Base-by-base conservation (phyloP, 2,797 vertebrate genomes). In the Pipistrellus nathusii region DNA sequence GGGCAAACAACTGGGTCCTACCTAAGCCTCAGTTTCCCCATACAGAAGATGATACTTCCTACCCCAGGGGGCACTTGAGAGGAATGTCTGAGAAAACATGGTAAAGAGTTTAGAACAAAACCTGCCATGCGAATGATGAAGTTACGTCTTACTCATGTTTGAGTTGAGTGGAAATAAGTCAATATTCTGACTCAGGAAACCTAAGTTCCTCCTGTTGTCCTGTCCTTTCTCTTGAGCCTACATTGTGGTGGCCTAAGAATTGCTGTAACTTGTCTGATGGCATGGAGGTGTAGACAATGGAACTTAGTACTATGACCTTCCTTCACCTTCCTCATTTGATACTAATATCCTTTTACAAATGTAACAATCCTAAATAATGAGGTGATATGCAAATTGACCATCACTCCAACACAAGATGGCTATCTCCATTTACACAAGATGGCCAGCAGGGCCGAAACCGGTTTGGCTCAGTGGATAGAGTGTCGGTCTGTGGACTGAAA, bases 301-400 rank as follows among this genome's bases (percentile, higher is more conserved):
- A 75, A 10, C 55, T 55, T 4, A 30, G 64, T 72, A 76, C 46
- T 32, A 32, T 84, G 66, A 69, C 27, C 23, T 14, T 66, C 15
- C 23, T 85, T 80, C 38, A 69, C 76, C 64, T 44, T 76, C 30
- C 41, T 90, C 72, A 46, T 71, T 38, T 68, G 48, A 94, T 88
- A 48, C 9, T 76, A 55, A 81, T 6, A 2, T 66, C 27, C 88
- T 75, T 66, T 62, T 72, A 85, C 9, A 88, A 76, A 87, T 75
- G 25, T 51, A 71, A 87, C 12, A 76, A 68, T 55, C 53, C 20
- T 21, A 55, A 21, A 55, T 55, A 55, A 20, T 55, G 53, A 55
- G 53, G 18, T 55, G 20, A 55, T 55, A 55, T 55, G 53, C 53
- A 55, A 51, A 55, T 8, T 55, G 18, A 55, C 20, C 53, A 55